Base-by-base conservation (phyloP, 2,797 vertebrate species). In the Percopsis omiscomaycus region DNA sequence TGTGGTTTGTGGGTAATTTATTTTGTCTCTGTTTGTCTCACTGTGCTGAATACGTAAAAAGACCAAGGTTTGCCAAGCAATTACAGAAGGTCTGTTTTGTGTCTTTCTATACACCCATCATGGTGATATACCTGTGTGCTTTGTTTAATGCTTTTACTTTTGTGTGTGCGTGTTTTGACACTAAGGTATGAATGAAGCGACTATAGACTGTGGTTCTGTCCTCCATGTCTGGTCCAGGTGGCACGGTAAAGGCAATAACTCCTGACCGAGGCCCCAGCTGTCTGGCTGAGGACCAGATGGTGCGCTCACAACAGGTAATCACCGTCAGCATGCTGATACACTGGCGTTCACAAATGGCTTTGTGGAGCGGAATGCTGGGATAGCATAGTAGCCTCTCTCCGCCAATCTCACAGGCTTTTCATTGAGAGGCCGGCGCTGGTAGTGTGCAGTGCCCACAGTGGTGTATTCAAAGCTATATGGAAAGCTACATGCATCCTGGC, bases 241-340 rank as follows among this genome's bases (percentile, higher is more conserved):
- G 80, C 57, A 66, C 42, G 66, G 69, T 71, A 68, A 75, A 87
- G 79, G 82, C 85, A 66, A 78, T 83, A 61, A 28, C 64, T 83
- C 80, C 69, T 76, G 76, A 78, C 79, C 61, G 51, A 44, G 66
- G 75, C 27, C 69, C 85, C 90, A 80, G 81, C 83, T 85, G 87
- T 82, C 77, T 85, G 30, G 76, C 80, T 56, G 70, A 61, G 76
- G 81, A 73, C 84, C 90, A 93, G 90, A 90, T 91, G 89, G 89
- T 87, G 66, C 27, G 59, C 58, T 77, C 89, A 86, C 84, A 84
- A 86, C 89, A 86, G 88, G 88, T 84, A 80, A 90, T 83, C 84
- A 75, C 78, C 82, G 82, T 66, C 76, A 75, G 78, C 83, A 67
- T 74, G 75, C 85, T 78, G 84, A 82, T 83, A 81, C 83, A 75